Conservation (phyloP, 2,113 vertebrate genomes). For the Carlito syrichta region DNA sequence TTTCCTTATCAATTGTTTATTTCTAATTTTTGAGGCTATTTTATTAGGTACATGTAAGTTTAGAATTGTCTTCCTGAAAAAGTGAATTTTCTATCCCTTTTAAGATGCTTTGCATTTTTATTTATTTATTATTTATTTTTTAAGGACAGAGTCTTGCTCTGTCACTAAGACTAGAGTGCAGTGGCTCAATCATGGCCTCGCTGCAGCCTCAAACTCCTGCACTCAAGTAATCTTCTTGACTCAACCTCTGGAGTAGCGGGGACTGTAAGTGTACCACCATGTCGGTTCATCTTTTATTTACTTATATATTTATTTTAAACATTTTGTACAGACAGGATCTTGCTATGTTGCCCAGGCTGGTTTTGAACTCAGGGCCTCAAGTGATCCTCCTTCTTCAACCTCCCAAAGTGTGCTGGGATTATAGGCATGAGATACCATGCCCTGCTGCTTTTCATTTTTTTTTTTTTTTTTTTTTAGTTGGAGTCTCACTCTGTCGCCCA, state of each 20-base stretch:
- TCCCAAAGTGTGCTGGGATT: background rate
- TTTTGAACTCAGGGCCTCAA: background rate
- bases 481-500: too few species aligned
- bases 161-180: background rate
- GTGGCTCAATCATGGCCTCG: background rate
- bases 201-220: background rate
- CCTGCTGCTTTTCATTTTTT: too few species aligned
- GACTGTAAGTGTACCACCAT: background rate
- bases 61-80: background rate
- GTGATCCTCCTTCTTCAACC: background rate
- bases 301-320: background rate
- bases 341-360: background rate
- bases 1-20: background rate
- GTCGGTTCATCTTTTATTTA: background rate
- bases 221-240: background rate
- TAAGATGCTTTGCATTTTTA: background rate
- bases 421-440: too few species aligned
- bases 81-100: background rate
- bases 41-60: background rate
- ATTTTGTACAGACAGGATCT: background rate
- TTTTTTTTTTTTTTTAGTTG: too few species aligned
- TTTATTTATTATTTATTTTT: background rate
- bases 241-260: background rate
- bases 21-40: constrained; percentile 1
- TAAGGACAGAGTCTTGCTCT: background rate